Percentiles rank a stretch among this genome's conserved stretches.
phyloP scores from a whole-genome alignment of 2,888 invertebrate species.

The Rotaria magnacalcarata region DNA sequence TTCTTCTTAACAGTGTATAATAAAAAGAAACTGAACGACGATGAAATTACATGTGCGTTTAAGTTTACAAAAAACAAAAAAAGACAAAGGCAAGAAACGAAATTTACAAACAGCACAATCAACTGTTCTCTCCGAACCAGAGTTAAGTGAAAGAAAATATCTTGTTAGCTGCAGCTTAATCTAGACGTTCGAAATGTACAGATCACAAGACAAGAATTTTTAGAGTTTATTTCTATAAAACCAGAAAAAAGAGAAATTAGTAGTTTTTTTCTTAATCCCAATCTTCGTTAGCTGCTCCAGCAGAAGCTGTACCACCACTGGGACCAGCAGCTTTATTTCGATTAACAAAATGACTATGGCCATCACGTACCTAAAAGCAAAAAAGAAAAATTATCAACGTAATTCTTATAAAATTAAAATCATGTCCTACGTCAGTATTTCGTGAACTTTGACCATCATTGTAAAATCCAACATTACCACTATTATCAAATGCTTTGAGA shows the following conservation, averaged over 20 bases:
- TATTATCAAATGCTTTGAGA: not conserved
- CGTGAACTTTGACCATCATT: not conserved
- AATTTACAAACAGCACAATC: not conserved
- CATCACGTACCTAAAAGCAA: not conserved
- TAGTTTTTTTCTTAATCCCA: not conserved
- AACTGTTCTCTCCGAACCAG: not conserved
- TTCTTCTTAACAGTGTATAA: not conserved
- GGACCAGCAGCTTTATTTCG: not conserved
- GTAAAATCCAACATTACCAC: not conserved
- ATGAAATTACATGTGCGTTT: not conserved
- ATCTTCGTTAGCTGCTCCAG: not conserved
- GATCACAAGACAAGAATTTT: not conserved
- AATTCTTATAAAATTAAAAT: not conserved
- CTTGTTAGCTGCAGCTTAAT: not conserved
- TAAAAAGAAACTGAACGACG: not conserved
- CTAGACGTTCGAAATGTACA: not conserved
- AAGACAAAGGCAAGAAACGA: not conserved
- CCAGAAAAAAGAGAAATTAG: not conserved
- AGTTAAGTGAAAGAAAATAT: not conserved
- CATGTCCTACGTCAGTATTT: not conserved
- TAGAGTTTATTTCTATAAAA: not conserved
- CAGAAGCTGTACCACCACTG: not conserved
- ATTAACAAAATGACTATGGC: not conserved
- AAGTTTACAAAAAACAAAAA: not conserved
- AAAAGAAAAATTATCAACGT: no score